Evolutionary conservation across 2,797 vertebrate genomes (phyloP).

Genomic region (Pangasius krempfi): DNA sequence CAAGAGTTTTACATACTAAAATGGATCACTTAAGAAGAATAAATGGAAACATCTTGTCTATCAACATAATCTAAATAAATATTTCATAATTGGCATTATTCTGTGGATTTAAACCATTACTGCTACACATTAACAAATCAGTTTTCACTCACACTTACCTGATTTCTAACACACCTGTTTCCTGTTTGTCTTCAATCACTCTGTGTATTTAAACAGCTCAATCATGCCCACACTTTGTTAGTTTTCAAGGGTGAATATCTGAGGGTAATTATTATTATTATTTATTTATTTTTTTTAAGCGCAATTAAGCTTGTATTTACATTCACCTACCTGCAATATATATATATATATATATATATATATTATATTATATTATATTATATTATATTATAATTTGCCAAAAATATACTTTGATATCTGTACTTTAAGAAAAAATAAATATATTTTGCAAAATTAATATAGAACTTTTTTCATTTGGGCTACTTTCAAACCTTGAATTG

Average conservation of each 20-base stretch:
- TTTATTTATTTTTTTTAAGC: too few relatives aligned
- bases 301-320: too few relatives aligned
- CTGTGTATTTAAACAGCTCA: background rate
- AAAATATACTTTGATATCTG: background rate
- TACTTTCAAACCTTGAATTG: background rate
- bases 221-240: background rate
- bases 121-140: background rate
- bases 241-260: background rate
- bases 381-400: too few relatives aligned
- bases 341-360: too few relatives aligned
- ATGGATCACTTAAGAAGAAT: background rate
- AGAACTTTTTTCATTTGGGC: background rate
- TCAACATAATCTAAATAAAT: background rate
- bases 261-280: background rate
- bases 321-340: too few relatives aligned
- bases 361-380: too few relatives aligned
- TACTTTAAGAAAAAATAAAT: background rate
- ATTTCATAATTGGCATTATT: background rate
- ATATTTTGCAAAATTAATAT: background rate
- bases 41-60: background rate
- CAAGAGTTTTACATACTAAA: constrained; percentile 22
- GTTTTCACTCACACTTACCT: background rate
- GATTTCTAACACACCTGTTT: background rate
- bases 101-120: background rate
- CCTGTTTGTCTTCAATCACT: background rate